Conservation (phyloP, 2,888 invertebrate genomes). For the Junonia oenone region DNA sequence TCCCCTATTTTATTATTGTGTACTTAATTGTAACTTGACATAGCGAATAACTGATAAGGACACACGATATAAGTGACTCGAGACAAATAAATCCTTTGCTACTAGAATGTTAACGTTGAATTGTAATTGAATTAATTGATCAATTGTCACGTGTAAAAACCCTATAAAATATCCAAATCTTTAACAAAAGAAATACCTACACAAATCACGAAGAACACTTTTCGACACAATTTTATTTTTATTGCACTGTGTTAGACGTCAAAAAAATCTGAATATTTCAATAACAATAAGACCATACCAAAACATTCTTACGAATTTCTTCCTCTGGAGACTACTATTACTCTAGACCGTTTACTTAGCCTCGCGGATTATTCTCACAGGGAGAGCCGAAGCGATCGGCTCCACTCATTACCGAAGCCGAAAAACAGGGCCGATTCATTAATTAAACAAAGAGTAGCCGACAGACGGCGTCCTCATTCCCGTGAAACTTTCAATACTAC, state of each 20-base stretch:
- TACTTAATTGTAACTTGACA: neutral
- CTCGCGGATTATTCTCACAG: conserved; percentile 6
- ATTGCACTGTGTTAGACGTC: no score
- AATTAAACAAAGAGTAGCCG: conserved; percentile 53
- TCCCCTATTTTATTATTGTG: neutral
- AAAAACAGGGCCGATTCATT: conserved; percentile 41
- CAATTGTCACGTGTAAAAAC: no score
- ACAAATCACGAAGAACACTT: no score
- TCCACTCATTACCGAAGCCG: conserved; percentile 25
- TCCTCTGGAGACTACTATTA: conserved; percentile 12
- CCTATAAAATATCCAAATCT: no score
- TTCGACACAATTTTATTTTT: no score
- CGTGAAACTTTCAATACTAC: conserved; percentile 60
- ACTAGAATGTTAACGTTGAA: no score
- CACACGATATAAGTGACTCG: neutral
- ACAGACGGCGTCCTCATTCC: conserved; percentile 56
- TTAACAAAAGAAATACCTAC: no score
- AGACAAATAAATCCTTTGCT: no score
- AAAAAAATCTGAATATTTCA: no score
- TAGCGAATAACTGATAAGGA: neutral
- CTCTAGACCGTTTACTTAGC: neutral
- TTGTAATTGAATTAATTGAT: no score
- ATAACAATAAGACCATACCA: no score
- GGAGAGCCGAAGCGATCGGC: conserved; percentile 20
- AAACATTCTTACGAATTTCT: neutral